Evolutionary conservation across 2,888 invertebrate genomes (phyloP), one percentile per base, ranked within the genome.

Genomic region (Thera obeliscata): DNA sequence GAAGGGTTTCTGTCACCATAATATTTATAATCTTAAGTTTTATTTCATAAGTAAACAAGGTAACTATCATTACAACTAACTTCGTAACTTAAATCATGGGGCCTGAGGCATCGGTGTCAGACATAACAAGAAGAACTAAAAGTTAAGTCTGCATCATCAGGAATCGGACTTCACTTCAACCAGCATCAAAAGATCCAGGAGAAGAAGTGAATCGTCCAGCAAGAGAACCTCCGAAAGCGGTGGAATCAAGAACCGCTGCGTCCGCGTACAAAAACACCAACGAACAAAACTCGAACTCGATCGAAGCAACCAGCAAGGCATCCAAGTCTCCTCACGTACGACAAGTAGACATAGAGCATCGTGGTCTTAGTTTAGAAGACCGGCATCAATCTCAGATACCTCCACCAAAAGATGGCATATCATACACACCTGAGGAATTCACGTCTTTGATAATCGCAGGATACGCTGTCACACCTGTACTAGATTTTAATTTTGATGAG

Each of bases 351-450:
- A 67, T 75, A 35, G 72, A 75, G 33, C 74, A 74, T 12, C 68
- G 62, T 54, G 71, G 72, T 49, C 59, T 75, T 2, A 72, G 75
- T 7, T 43, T 75, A 65, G 74, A 75, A 65, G 75, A 75, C 61
- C 69, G 74, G 3, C 71, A 71, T 5, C 56, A 70, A 5, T 69
- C 72, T 48, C 56, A 70, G 12, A 71, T 75, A 52, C 75, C 75
- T 22, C 74, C 75, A 11, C 75, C 75, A 9, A 64, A 57, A 48
- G 75, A 75, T 38, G 75, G 75, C 3, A 75, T 71, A 63, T 75
- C 75, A 1, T 75, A 75, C 61, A 74, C 75, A 35, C 75, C 75
- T 48, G 75, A 75, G 12, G 75, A 75, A 54, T 75, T 75, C 57
- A 74, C 75, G 3, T 74, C 75, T 2, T 64, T 75, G 22, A 64